Conservation (phyloP, 2,888 invertebrate genomes). For the Thymelicus acteon region DNA sequence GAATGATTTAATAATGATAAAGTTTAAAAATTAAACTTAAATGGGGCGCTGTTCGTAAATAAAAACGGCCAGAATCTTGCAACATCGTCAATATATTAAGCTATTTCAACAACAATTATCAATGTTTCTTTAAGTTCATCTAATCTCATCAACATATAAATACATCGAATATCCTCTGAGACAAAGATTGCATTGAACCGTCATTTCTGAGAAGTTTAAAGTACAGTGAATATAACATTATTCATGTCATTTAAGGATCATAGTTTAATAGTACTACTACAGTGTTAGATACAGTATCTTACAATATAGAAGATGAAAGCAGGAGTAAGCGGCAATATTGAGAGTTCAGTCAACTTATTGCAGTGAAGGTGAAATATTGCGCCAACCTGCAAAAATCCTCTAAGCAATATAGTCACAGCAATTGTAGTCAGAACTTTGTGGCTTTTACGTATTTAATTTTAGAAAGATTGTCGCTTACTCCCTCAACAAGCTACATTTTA, state of each 20-base stretch:
- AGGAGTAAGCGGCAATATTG: slow-evolving; percentile 71
- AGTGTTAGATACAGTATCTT: slow-evolving; percentile 74
- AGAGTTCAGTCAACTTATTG: slow-evolving; percentile 20
- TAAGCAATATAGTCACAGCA: background rate
- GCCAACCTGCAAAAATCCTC: slow-evolving; percentile 1
- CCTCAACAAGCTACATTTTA: slow-evolving; percentile 73
- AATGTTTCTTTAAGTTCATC: slow-evolving; percentile 53
- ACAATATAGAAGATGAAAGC: slow-evolving; percentile 74
- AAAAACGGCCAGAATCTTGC: slow-evolving; percentile 76
- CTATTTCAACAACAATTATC: slow-evolving; percentile 75
- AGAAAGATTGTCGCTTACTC: slow-evolving; percentile 69
- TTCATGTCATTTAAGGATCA: slow-evolving; percentile 66
- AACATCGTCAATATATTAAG: slow-evolving; percentile 82
- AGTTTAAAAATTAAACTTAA: slow-evolving; percentile 55
- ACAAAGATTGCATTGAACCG: slow-evolving; percentile 84
- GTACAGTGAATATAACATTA: slow-evolving; percentile 74
- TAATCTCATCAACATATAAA: slow-evolving; percentile 62
- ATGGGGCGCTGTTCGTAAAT: slow-evolving; percentile 69
- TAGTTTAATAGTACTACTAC: slow-evolving; percentile 76
- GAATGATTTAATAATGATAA: slow-evolving; percentile 57
- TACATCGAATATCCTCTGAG: slow-evolving; percentile 65
- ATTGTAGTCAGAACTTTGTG: slow-evolving; percentile 4
- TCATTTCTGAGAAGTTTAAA: slow-evolving; percentile 68
- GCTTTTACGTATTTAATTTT: background rate
- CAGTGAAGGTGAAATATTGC: background rate